Percentiles rank a stretch among this genome's conserved stretches.
These are phyloP conservation scores for Hylia prasina DNA, from an alignment of 2,113 vertebrate genomes.

Conservation along the genomic window DNA sequence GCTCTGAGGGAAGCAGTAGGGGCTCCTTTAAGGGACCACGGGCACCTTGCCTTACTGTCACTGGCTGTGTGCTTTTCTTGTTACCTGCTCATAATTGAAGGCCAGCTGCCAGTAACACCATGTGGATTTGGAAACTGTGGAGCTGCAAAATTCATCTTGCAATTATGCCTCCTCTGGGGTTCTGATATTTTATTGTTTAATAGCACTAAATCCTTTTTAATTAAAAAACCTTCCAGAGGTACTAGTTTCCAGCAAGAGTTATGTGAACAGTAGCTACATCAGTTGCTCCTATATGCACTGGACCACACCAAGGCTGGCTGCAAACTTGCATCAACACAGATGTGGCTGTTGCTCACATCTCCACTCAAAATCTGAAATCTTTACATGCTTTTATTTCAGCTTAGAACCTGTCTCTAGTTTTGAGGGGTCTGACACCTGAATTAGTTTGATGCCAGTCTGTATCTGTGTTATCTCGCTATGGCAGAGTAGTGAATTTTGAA, in stretches of 20 bases:
- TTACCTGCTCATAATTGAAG: conserved; percentile 36
- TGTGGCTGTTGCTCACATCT: background rate
- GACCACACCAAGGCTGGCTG: background rate
- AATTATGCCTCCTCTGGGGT: conserved; percentile 39
- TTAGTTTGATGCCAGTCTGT: background rate
- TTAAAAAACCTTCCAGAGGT: conserved; percentile 42
- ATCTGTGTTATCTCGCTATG: background rate
- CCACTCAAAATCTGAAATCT: background rate
- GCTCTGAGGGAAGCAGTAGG: background rate
- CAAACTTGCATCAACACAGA: background rate
- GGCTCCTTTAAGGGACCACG: background rate
- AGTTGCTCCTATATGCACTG: background rate
- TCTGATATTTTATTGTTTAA: conserved; percentile 54
- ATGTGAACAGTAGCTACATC: background rate
- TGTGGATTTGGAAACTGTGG: conserved; percentile 20
- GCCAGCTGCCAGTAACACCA: conserved; percentile 18
- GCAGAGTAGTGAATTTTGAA: background rate
- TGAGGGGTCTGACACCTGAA: background rate
- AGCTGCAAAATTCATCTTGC: conserved; percentile 22
- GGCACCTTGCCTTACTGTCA: background rate
- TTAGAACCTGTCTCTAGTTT: background rate
- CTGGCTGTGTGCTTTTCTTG: background rate
- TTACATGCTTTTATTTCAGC: background rate
- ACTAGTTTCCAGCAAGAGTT: background rate
- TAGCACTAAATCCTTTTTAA: conserved; percentile 57